Evolutionary conservation across 2,888 invertebrate species (phyloP), one percentile per base, ranked within the genome.

Genomic region (Drosophila histrio): DNA sequence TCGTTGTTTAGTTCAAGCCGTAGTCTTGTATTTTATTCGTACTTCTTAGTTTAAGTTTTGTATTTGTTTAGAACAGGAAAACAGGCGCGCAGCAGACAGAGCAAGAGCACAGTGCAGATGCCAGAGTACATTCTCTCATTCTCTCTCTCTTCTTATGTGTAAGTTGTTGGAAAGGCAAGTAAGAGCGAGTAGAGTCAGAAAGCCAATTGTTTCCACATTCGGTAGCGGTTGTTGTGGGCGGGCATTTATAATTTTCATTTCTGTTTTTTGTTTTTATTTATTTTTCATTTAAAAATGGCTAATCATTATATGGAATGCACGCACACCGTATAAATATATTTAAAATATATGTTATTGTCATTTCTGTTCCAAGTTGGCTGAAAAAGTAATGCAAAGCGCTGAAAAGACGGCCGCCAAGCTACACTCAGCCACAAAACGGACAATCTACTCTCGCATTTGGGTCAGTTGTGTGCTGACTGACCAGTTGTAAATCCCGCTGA

Each of bases 291-390:
- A 32, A 62, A 52, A 62, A 52, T 65, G 64, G 53, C 65, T 75
- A 60, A 32, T 49, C 43, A 53, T 65, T 72, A 43, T 32, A 72
- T 62, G 57, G 61, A 62, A 63, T 65, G 61, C 68, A 73, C 68
- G 70, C 63, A 63, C 41, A 62, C 44, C 46, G 63, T 61, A 43
- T 59, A 46, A 57, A 58, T 62, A 41, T 36, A 62, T 76, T 80
- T 57, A 70, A 66, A 71, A 59, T 63, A 60, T 80, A 69, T 44
- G 72, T 76, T 79, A 73, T 81, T 79, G 72, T 83, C 67, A 86
- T 89, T 88, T 89, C 68, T 82, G 89, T 88, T 89, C 76, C 89
- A 87, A 89, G 88, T 79, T 81, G 86, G 85, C 88, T 86, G 61
- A 82, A 72, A 73, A 72, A 77, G 79, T 77, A 69, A 73, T 67